Conservation (phyloP, 2,888 invertebrate genomes). For the Nasonovia ribisnigri region DNA sequence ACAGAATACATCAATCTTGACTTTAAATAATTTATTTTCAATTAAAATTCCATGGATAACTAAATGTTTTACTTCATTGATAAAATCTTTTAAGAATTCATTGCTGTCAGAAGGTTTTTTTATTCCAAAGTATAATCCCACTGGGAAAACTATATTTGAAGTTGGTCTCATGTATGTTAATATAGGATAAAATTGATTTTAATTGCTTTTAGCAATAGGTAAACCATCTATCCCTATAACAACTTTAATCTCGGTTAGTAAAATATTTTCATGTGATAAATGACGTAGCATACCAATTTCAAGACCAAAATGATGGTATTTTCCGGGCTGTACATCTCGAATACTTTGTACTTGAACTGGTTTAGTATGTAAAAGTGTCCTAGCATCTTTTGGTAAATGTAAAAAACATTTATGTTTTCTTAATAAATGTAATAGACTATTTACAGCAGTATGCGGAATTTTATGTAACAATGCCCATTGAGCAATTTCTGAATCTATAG, state of each 20-base stretch:
- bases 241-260: not conserved
- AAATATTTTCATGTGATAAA: slow-evolving; percentile 3
- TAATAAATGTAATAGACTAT: not conserved
- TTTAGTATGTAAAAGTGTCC: not conserved
- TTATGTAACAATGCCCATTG: not conserved
- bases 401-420: not conserved
- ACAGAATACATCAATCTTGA: slow-evolving; percentile 66
- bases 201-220: not conserved
- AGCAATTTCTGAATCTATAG: not conserved
- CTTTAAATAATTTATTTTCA: slow-evolving; percentile 8
- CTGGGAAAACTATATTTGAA: not conserved
- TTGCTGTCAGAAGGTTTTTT: slow-evolving; percentile 48
- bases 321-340: not conserved
- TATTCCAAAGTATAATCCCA: not conserved
- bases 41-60: slow-evolving; percentile 50
- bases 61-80: slow-evolving; percentile 62
- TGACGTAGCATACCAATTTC: not conserved
- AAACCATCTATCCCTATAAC: not conserved
- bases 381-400: not conserved
- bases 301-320: slow-evolving; percentile 2
- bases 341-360: not conserved
- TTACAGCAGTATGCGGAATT: slow-evolving; percentile 1
- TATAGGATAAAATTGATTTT: not conserved
- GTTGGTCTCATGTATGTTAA: not conserved
- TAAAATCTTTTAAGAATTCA: slow-evolving; percentile 64